These are phyloP conservation scores for Falco rusticolus DNA, from an alignment of 2,797 vertebrate genomes.

Conservation along the genomic window DNA sequence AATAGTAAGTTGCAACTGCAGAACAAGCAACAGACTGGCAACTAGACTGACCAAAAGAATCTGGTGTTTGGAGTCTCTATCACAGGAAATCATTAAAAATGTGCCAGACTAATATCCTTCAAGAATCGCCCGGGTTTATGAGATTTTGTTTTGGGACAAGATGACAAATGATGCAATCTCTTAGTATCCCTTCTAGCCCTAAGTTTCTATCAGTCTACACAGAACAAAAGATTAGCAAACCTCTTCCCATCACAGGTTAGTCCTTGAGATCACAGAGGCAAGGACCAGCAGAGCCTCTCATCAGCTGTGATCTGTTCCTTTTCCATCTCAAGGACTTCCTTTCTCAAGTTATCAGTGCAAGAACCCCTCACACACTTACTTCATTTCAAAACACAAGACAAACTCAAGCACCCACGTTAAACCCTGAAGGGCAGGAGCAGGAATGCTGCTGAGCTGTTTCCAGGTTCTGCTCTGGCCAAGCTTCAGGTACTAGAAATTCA, in stretches of 20 bases:
- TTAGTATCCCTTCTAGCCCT: background rate
- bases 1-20: background rate
- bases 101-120: background rate
- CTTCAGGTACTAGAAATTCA: background rate
- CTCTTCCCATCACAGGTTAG: background rate
- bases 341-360: background rate
- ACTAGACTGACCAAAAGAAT: background rate
- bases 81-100: background rate
- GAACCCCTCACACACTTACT: background rate
- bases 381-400: background rate
- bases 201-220: background rate
- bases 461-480: background rate
- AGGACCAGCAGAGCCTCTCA: background rate
- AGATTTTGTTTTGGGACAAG: background rate
- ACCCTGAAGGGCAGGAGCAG: background rate
- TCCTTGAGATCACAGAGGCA: background rate
- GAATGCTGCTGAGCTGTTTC: background rate
- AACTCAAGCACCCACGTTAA: accelerated
- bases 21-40: background rate
- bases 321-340: background rate
- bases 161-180: accelerated
- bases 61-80: background rate
- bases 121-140: background rate
- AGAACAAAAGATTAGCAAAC: background rate
- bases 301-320: background rate